A percentile compares a stretch with the other conserved stretches of the same genome.
These are phyloP conservation scores for Psittacula derbiana DNA, from an alignment of 2,797 vertebrate species.

Conservation along the genomic window DNA sequence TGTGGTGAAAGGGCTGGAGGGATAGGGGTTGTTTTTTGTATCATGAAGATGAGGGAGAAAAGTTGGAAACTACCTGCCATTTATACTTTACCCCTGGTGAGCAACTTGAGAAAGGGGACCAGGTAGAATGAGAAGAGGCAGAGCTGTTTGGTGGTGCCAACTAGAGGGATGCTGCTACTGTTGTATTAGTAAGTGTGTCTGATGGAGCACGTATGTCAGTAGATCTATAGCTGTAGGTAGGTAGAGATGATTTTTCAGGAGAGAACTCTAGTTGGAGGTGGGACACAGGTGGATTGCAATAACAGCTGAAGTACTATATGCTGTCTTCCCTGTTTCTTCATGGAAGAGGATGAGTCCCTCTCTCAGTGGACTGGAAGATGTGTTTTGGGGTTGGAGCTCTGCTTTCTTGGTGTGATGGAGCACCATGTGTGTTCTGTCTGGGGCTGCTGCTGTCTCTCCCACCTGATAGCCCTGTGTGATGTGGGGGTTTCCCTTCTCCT, in stretches of 20 bases:
- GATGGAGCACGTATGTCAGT: not conserved
- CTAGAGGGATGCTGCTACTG: not conserved
- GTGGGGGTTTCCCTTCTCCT: not conserved
- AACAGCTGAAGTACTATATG: not conserved
- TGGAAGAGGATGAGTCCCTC: not conserved
- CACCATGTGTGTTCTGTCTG: fast-evolving
- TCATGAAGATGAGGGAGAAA: not conserved
- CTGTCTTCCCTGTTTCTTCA: not conserved
- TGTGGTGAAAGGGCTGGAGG: not conserved
- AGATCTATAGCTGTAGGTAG: not conserved
- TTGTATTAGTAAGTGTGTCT: not conserved
- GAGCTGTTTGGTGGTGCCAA: not conserved
- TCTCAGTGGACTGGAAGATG: not conserved
- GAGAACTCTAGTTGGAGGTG: not conserved
- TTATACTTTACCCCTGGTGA: not conserved
- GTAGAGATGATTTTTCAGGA: not conserved
- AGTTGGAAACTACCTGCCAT: not conserved
- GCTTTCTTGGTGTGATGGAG: not conserved
- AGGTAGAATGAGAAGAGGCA: not conserved
- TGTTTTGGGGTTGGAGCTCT: not conserved
- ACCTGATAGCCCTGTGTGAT: fast-evolving
- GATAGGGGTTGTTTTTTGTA: not conserved
- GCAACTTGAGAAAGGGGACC: not conserved
- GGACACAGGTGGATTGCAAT: not conserved
- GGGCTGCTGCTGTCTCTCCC: not conserved